A percentile compares a stretch with the other conserved stretches of the same genome.
Conservation (phyloP, 2,797 vertebrate species). For the Anomalospiza imberbis region DNA sequence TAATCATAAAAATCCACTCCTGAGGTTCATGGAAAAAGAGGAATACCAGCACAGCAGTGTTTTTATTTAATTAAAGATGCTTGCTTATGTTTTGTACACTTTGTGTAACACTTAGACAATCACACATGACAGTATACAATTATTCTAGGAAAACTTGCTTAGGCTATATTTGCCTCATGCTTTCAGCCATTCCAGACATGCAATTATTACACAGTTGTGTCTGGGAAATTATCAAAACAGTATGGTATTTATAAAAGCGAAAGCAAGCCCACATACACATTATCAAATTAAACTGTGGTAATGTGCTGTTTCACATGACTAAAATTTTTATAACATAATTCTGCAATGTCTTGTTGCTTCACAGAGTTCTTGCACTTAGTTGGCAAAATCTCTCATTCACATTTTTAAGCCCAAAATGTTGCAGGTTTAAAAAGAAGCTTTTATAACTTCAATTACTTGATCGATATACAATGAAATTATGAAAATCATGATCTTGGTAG, state of each 20-base stretch:
- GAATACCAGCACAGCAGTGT: not conserved
- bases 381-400: not conserved
- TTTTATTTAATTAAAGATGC: slow-evolving; percentile 44
- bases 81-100: slow-evolving; percentile 21
- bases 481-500: not conserved
- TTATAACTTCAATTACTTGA: not conserved
- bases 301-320: slow-evolving; percentile 33
- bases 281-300: slow-evolving; percentile 59
- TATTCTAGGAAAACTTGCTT: slow-evolving; percentile 43
- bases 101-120: slow-evolving; percentile 53
- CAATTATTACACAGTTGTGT: slow-evolving; percentile 65
- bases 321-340: slow-evolving; percentile 30
- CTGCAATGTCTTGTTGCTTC: not conserved
- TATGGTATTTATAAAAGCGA: slow-evolving; percentile 62
- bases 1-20: not conserved
- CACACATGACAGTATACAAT: slow-evolving; percentile 58
- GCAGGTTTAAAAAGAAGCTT: not conserved
- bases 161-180: slow-evolving; percentile 41
- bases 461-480: not conserved
- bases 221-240: slow-evolving; percentile 58
- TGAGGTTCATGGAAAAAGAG: slow-evolving; percentile 1
- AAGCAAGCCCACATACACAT: slow-evolving; percentile 32
- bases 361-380: not conserved
- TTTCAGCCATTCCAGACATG: slow-evolving; percentile 55
- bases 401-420: not conserved